Evolutionary conservation across 2,888 invertebrate species (phyloP), one percentile per base, ranked within the genome.

Genomic region (Dynastes tityus): DNA sequence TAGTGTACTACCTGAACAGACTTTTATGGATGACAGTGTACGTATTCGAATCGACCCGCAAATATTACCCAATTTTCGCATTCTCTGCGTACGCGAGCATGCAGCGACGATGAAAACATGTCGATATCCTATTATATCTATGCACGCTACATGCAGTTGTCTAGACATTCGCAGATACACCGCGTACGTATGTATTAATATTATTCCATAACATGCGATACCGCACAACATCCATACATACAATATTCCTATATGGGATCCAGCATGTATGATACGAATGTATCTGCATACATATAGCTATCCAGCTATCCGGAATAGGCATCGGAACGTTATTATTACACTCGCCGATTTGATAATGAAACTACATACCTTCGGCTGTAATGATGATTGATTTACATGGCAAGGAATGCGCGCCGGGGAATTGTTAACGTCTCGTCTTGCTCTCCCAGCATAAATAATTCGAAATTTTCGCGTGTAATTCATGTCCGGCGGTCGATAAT

Each of bases 311-410:
- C 27, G 61, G 53, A 61, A 61, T 61, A 61, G 61, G 61, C 61
- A 61, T 61, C 29, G 71, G 58, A 71, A 55, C 71, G 71, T 71
- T 71, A 71, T 71, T 71, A 71, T 71, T 71, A 71, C 71, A 58
- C 16, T 58, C 77, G 77, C 71, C 71, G 77, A 78, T 78, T 78
- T 71, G 77, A 78, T 78, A 78, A 78, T 78, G 77, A 78, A 71
- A 78, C 77, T 78, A 71, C 77, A 71, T 78, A 78, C 77, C 71
- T 70, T 70, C 63, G 71, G 63, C 63, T 58, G 70, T 78, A 78
- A 78, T 78, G 77, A 78, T 78, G 77, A 78, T 78, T 78, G 77
- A 78, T 78, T 78, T 78, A 78, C 77, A 78, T 71, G 70, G 77
- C 77, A 78, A 78, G 77, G 77, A 78, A 78, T 73, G 71, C 63